A percentile compares a stretch with the other conserved stretches of the same genome.
Evolutionary conservation across 2,113 vertebrate genomes (phyloP).

Genomic region (Catharus minimus): DNA sequence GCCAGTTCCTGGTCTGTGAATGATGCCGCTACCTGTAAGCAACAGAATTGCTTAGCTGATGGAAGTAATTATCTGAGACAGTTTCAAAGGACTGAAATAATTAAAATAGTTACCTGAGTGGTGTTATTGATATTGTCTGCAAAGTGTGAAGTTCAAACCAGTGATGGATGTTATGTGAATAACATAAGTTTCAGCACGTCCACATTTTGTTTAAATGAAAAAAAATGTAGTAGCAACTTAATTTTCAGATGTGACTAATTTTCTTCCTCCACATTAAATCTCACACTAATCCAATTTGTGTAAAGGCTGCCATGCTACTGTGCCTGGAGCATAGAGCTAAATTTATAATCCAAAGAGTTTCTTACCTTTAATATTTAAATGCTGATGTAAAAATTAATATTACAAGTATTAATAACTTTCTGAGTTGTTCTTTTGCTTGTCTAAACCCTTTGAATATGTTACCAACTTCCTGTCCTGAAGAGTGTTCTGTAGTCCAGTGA

Average conservation of each 20-base stretch:
- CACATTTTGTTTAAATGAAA: background rate
- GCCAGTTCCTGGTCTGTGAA: background rate
- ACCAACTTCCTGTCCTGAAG: background rate
- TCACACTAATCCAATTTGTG: background rate
- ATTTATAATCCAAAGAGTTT: background rate
- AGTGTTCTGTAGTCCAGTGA: background rate
- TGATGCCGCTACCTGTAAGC: background rate
- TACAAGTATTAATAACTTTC: background rate
- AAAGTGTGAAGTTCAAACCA: background rate
- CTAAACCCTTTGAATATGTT: background rate
- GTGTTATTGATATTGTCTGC: background rate
- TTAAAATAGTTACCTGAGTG: background rate
- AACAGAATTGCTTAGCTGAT: background rate
- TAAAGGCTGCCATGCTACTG: background rate
- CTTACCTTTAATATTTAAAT: background rate
- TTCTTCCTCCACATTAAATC: background rate
- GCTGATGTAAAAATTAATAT: background rate
- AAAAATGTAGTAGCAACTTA: background rate
- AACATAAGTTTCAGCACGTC: background rate
- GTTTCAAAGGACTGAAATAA: conserved; percentile 6
- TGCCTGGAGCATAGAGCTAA: background rate
- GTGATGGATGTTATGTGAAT: background rate
- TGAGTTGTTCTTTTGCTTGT: background rate
- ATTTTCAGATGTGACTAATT: background rate
- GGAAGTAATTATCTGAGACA: background rate